Evolutionary conservation across 2,888 invertebrate genomes (phyloP).

Genomic region (Panzeria rudis): DNA sequence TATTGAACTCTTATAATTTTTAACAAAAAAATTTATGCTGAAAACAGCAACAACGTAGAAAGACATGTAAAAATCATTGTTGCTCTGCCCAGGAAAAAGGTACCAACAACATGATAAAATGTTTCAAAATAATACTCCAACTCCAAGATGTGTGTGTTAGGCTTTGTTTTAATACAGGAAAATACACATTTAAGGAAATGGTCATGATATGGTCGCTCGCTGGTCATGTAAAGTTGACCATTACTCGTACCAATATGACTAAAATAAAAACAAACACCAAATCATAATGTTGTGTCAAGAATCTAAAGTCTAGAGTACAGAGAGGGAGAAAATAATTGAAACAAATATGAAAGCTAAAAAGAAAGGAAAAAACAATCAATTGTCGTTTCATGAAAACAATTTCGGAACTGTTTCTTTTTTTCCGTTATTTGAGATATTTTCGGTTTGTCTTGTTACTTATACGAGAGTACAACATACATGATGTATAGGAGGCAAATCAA

Average conservation of each 20-base stretch:
- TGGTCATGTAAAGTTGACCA: slow-evolving; percentile 50
- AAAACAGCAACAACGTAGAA: neutral
- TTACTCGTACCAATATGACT: neutral
- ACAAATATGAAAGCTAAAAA: slow-evolving; percentile 34
- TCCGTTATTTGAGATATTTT: slow-evolving; percentile 5
- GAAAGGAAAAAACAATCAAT: slow-evolving; percentile 79
- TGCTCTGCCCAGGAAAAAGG: slow-evolving; percentile 1
- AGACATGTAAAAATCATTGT: slow-evolving; percentile 33
- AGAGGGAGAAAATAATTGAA: slow-evolving; percentile 30
- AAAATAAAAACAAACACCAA: slow-evolving; percentile 26
- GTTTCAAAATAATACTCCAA: neutral
- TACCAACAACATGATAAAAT: neutral
- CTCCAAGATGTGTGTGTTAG: neutral
- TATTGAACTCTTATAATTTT: slow-evolving; percentile 58
- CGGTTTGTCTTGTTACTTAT: slow-evolving; percentile 31
- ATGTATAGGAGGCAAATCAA: slow-evolving; percentile 65
- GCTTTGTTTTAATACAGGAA: neutral
- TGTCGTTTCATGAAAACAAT: slow-evolving; percentile 74
- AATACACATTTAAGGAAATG: neutral
- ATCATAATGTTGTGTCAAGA: slow-evolving; percentile 55
- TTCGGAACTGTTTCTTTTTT: slow-evolving; percentile 42
- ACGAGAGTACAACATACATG: slow-evolving; percentile 37
- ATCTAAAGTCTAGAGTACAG: neutral
- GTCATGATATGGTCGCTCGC: slow-evolving; percentile 7
- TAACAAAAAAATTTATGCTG: neutral